These are phyloP conservation scores for Macrobrachium nipponense DNA, from an alignment of 1,140 invertebrate species.

Conservation along the genomic window DNA sequence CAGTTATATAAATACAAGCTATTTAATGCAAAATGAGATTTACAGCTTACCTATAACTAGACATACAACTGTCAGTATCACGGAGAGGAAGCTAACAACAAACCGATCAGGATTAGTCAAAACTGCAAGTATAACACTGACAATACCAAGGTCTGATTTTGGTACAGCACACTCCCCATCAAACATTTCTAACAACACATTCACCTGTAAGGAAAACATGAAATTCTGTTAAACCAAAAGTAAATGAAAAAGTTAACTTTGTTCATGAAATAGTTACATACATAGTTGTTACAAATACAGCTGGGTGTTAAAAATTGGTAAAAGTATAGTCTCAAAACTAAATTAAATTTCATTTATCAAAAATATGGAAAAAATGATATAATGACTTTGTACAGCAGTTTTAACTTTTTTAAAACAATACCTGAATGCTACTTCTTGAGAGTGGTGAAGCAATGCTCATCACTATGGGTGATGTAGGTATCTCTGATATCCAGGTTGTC, in stretches of 20 bases:
- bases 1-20: too few relatives aligned
- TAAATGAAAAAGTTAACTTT: too few relatives aligned
- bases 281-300: too few relatives aligned
- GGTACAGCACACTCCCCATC: constrained; percentile 30
- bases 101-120: constrained; percentile 22
- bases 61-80: constrained; percentile 16
- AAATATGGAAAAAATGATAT: not conserved
- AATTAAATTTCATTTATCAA: too few relatives aligned
- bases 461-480: not conserved
- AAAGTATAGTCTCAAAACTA: too few relatives aligned
- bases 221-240: not conserved
- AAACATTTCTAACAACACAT: constrained; percentile 20
- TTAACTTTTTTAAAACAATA: not conserved
- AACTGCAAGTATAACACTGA: constrained; percentile 5
- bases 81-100: constrained; percentile 25
- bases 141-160: not conserved
- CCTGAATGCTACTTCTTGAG: constrained; percentile 26
- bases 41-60: constrained; percentile 25
- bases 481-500: not conserved
- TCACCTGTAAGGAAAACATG: constrained; percentile 6
- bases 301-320: too few relatives aligned
- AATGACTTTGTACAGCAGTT: not conserved
- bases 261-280: too few relatives aligned
- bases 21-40: too few relatives aligned
- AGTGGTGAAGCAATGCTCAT: constrained; percentile 31